Conservation (phyloP, 2,113 vertebrate genomes). For the Edolisoma coerulescens region DNA sequence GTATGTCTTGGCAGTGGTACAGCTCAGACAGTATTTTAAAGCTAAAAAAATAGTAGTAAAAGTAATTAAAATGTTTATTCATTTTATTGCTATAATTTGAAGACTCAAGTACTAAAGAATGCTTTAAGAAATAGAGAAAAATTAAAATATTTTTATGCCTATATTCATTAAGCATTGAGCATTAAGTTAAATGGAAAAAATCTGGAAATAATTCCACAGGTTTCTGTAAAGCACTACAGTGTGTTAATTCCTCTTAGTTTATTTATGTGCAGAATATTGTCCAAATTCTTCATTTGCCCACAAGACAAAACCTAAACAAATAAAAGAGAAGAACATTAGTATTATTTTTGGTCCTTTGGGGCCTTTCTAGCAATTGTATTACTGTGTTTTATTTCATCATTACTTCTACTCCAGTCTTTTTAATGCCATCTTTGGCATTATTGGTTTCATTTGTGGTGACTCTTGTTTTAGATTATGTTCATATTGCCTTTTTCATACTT, state of each 20-base stretch:
- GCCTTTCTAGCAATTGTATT: not conserved
- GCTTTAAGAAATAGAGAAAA: not conserved
- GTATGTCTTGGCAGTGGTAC: not conserved
- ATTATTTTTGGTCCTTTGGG: not conserved
- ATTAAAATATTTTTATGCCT: not conserved
- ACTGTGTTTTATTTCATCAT: not conserved
- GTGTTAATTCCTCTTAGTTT: not conserved
- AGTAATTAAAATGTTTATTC: not conserved
- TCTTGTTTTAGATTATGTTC: not conserved
- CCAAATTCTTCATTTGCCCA: not conserved
- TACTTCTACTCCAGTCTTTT: not conserved
- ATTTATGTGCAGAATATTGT: not conserved
- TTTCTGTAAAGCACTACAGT: not conserved
- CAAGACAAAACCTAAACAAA: not conserved
- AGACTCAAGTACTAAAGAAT: not conserved
- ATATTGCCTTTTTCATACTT: not conserved
- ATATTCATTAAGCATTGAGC: not conserved
- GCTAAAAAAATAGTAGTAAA: not conserved
- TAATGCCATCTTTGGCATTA: not conserved
- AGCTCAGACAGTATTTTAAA: not conserved
- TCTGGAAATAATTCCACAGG: not conserved
- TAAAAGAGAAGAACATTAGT: not conserved
- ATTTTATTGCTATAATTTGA: not conserved
- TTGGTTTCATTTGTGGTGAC: not conserved
- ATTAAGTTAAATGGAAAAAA: not conserved